A percentile compares a stretch with the other conserved stretches of the same genome.
Conservation (phyloP, 2,888 invertebrate genomes). For the Chymomyza procnemis region DNA sequence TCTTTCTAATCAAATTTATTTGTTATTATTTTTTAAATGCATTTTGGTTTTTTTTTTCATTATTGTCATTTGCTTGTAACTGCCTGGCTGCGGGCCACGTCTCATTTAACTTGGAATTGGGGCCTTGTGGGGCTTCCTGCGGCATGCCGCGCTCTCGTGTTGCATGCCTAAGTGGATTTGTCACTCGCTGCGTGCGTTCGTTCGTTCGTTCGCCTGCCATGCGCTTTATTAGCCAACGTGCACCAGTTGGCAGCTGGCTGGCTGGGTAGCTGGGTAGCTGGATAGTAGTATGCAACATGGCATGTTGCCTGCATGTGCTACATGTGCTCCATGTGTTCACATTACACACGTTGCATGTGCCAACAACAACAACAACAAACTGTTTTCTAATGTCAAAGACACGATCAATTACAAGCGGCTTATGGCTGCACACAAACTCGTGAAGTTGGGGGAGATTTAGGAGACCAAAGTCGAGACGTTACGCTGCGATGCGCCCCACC, state of each 20-base stretch:
- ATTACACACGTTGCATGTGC: constrained; percentile 39
- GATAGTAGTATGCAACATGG: background rate
- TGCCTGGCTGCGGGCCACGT: constrained; percentile 27
- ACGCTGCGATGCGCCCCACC: background rate
- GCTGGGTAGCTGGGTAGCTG: constrained; percentile 14
- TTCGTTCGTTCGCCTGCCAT: constrained; percentile 51
- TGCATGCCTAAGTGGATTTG: constrained; percentile 73
- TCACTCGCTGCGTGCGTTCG: constrained; percentile 35
- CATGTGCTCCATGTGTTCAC: background rate
- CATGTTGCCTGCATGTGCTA: background rate
- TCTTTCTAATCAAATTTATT: no score
- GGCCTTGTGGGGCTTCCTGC: constrained; percentile 57
- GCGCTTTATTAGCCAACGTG: constrained; percentile 66
- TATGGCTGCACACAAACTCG: constrained; percentile 28
- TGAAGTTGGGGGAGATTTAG: background rate
- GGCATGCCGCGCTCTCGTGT: constrained; percentile 24
- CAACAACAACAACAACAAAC: constrained; percentile 7
- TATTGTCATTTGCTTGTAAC: constrained; percentile 3
- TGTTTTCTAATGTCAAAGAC: constrained; percentile 67
- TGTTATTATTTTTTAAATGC: no score
- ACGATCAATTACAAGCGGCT: constrained; percentile 66
- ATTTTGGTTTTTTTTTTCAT: background rate
- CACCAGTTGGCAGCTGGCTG: constrained; percentile 61
- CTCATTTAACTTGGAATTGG: constrained; percentile 41
- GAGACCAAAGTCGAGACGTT: background rate